Conservation (phyloP, 2,888 invertebrate species). For the Rambutsinella grinnellia region DNA sequence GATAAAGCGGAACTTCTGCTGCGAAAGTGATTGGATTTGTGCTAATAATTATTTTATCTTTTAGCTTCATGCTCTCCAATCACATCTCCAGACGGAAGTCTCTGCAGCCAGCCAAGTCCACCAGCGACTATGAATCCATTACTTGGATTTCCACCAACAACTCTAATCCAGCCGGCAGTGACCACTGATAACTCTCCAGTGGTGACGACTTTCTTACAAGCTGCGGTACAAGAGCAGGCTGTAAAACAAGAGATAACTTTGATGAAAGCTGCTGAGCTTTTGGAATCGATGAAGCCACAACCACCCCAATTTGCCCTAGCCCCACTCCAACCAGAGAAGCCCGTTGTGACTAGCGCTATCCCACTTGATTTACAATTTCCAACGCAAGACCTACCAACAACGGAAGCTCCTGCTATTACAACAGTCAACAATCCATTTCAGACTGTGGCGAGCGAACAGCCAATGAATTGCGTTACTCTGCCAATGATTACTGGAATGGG, state of each 20-base stretch:
- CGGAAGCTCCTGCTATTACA: conserved; percentile 25
- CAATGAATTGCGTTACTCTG: conserved; percentile 26
- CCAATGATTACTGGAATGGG: conserved; percentile 36
- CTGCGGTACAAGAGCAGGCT: conserved; percentile 41
- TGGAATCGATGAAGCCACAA: conserved; percentile 26
- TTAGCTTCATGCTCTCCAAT: conserved; percentile 27
- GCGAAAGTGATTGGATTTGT: background rate
- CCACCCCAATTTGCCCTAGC: conserved; percentile 10
- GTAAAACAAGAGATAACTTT: conserved; percentile 19
- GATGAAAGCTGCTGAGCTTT: conserved; percentile 23
- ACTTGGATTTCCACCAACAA: conserved; percentile 17
- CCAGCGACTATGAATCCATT: conserved; percentile 33
- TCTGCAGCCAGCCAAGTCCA: conserved; percentile 21
- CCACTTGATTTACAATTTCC: conserved; percentile 60
- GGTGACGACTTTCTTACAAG: conserved; percentile 55
- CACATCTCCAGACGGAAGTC: conserved; percentile 32
- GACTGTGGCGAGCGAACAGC: conserved; percentile 8
- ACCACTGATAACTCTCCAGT: conserved; percentile 46
- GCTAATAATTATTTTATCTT: background rate
- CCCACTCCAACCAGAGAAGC: conserved; percentile 28
- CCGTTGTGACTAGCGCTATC: conserved; percentile 34
- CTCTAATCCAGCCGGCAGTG: conserved; percentile 25
- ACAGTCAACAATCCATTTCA: conserved; percentile 38
- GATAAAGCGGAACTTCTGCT: too few species aligned
- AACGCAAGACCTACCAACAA: conserved; percentile 34